phyloP scores from a whole-genome alignment of 2,797 vertebrate species.

The Enteromius paludinosus region DNA sequence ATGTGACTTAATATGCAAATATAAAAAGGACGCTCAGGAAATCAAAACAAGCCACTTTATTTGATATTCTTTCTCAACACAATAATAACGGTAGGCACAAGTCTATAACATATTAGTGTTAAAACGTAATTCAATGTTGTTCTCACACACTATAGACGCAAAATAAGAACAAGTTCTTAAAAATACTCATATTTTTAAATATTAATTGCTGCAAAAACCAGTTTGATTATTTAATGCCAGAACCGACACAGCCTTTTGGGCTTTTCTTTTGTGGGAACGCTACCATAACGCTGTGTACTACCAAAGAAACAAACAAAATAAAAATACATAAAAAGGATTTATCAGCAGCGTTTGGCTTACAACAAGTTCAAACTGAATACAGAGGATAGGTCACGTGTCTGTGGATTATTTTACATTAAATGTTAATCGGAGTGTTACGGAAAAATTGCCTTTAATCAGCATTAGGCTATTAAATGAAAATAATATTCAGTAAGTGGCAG shows the following conservation, averaged over 20 bases:
- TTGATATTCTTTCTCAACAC: constrained; percentile 6
- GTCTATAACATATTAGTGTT: neutral
- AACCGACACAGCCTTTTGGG: neutral
- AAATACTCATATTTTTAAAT: neutral
- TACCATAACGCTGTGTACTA: neutral
- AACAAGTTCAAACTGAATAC: neutral
- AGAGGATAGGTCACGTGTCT: neutral
- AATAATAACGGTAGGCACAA: neutral
- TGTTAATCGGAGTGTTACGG: neutral
- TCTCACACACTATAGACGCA: neutral
- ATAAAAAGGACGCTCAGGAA: neutral
- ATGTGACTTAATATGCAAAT: neutral
- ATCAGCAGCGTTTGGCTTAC: constrained; percentile 9
- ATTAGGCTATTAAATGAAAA: constrained; percentile 1
- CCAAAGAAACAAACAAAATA: neutral
- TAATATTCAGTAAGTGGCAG: neutral
- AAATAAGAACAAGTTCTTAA: constrained; percentile 7
- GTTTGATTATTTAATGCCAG: neutral
- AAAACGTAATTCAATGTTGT: neutral
- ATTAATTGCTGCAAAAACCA: neutral
- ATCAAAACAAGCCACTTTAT: constrained; percentile 31
- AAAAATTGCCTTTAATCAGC: neutral
- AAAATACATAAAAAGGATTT: neutral
- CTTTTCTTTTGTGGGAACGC: neutral
- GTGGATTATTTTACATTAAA: neutral